Conservation (phyloP, 2,888 invertebrate genomes). For the Diogma glabrata region DNA sequence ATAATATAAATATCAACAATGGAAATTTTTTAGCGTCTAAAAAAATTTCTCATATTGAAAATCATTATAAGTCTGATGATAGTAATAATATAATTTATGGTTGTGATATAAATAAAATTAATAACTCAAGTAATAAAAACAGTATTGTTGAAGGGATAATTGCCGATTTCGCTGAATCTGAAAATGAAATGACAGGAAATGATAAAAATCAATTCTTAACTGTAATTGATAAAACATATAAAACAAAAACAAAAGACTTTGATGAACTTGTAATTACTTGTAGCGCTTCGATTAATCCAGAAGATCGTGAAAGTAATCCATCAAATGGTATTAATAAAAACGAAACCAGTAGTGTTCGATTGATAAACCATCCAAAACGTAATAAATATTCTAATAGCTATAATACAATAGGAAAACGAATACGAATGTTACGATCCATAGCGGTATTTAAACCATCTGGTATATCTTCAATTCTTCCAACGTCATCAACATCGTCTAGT, state of each 20-base stretch:
- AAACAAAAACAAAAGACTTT: constrained; percentile 28
- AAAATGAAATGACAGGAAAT: constrained; percentile 43
- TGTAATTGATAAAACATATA: constrained; percentile 31
- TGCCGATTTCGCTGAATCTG: constrained; percentile 50
- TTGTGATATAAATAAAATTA: constrained; percentile 18
- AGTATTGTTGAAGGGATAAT: constrained; percentile 48
- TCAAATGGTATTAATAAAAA: not conserved
- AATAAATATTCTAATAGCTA: not conserved
- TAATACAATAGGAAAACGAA: constrained; percentile 32
- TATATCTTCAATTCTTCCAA: not conserved
- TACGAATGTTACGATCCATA: constrained; percentile 18
- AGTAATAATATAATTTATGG: constrained; percentile 3
- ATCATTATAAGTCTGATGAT: constrained; percentile 11
- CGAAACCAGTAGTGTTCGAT: not conserved
- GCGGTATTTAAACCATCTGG: not conserved
- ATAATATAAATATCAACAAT: too few species aligned
- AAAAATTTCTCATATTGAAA: constrained; percentile 6
- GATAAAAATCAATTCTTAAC: constrained; percentile 38
- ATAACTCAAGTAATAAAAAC: constrained; percentile 35
- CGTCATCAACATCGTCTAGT: not conserved
- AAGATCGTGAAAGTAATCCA: constrained; percentile 9
- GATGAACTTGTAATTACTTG: constrained; percentile 43
- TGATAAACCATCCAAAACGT: not conserved
- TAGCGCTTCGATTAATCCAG: constrained; percentile 20
- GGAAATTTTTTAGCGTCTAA: too few species aligned